Evolutionary conservation across 2,797 vertebrate species (phyloP).

Genomic region (Morus bassanus): DNA sequence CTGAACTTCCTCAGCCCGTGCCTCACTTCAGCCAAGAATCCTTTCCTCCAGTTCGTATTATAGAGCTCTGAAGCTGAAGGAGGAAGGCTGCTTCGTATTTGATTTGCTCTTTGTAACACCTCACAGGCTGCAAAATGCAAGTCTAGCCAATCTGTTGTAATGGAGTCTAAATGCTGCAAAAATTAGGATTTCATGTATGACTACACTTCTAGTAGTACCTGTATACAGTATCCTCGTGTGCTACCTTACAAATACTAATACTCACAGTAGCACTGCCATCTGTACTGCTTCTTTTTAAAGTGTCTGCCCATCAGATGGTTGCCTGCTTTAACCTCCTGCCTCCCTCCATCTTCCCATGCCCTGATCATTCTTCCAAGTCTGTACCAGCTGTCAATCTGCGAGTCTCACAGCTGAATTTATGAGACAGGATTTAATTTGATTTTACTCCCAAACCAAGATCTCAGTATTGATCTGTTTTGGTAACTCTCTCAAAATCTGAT

Average conservation of each 20-base stretch:
- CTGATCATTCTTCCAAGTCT: background rate
- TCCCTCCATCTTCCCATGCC: background rate
- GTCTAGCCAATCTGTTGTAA: background rate
- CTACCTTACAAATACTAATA: accelerated
- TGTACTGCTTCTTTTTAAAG: background rate
- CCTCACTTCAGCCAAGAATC: background rate
- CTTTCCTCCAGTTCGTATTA: background rate
- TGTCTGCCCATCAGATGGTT: background rate
- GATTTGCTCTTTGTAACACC: background rate
- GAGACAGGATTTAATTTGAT: background rate
- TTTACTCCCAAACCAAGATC: background rate
- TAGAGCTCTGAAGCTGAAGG: background rate
- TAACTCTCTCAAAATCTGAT: background rate
- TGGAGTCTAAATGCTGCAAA: background rate
- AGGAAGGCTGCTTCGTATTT: background rate
- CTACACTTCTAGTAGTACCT: background rate
- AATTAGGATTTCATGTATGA: background rate
- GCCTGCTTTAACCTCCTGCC: background rate
- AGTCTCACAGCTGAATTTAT: background rate
- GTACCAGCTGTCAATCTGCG: background rate
- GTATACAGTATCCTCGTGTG: background rate
- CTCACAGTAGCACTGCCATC: background rate
- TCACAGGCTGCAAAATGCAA: background rate
- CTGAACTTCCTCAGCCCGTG: background rate
- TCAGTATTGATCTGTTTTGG: background rate